These are phyloP conservation scores for Grammomys surdaster DNA, from an alignment of 2,113 vertebrate genomes.

Conservation along the genomic window DNA sequence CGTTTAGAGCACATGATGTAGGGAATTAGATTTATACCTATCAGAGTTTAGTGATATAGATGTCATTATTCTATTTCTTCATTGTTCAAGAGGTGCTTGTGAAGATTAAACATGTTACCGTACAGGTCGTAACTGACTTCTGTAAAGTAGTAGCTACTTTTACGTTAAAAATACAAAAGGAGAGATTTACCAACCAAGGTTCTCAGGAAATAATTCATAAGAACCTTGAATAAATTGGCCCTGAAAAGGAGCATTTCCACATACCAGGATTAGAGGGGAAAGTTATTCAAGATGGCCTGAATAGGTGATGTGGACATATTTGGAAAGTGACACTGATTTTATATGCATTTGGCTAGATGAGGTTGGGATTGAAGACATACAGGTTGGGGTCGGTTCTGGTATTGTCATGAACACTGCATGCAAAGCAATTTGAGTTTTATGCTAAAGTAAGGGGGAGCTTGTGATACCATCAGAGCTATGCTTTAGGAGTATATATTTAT, in stretches of 20 bases:
- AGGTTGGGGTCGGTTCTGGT: background rate
- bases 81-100: background rate
- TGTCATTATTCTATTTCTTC: slow-evolving; percentile 29
- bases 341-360: background rate
- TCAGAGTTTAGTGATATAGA: slow-evolving; percentile 6
- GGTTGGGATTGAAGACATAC: background rate
- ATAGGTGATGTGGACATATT: background rate
- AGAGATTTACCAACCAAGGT: slow-evolving; percentile 17
- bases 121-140: background rate
- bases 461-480: background rate
- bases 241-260: slow-evolving; percentile 18
- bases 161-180: slow-evolving; percentile 41
- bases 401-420: background rate
- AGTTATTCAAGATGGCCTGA: background rate
- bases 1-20: background rate
- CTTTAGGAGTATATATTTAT: background rate
- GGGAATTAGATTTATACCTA: background rate
- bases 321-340: slow-evolving; percentile 26
- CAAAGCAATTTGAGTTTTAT: slow-evolving; percentile 19
- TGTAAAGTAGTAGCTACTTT: background rate
- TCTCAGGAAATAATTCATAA: slow-evolving; percentile 33
- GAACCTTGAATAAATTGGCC: background rate
- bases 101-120: background rate
- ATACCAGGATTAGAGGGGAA: background rate
- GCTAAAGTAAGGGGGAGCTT: background rate